Conservation (phyloP, 1,140 invertebrate species). For the Dreissena polymorpha region DNA sequence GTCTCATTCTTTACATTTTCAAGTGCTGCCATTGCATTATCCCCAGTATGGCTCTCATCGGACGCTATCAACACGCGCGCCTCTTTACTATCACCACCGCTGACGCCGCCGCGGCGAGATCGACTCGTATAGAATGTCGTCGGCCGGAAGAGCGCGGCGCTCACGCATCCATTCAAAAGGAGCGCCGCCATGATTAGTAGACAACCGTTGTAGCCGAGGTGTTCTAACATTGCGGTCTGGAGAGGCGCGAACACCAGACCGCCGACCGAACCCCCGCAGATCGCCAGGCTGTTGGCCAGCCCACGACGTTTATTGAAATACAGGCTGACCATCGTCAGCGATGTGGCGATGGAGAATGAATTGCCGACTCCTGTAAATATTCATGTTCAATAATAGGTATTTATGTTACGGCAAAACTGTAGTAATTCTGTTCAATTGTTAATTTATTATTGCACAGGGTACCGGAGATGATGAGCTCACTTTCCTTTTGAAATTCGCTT, state of each 20-base stretch:
- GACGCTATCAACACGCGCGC: too few species aligned
- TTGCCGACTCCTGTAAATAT: conserved; percentile 20
- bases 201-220: conserved; percentile 33
- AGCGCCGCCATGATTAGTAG: conserved; percentile 24
- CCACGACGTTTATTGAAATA: conserved; percentile 46
- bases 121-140: conserved; percentile 16
- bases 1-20: too few species aligned
- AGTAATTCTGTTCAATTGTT: too few species aligned
- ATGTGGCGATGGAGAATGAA: neutral
- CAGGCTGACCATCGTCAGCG: conserved; percentile 6
- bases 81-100: too few species aligned
- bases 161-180: conserved; percentile 29
- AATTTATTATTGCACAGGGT: too few species aligned
- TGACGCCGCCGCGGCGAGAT: neutral
- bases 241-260: conserved; percentile 39
- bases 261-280: conserved; percentile 26
- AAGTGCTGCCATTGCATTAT: too few species aligned
- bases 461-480: too few species aligned
- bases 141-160: conserved; percentile 32
- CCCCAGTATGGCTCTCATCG: too few species aligned
- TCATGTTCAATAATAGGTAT: too few species aligned
- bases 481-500: too few species aligned
- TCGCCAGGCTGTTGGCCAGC: conserved; percentile 33
- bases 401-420: too few species aligned
- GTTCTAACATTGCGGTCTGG: conserved; percentile 3